phyloP scores from a whole-genome alignment of 2,113 vertebrate genomes.

The Strix aluco region DNA sequence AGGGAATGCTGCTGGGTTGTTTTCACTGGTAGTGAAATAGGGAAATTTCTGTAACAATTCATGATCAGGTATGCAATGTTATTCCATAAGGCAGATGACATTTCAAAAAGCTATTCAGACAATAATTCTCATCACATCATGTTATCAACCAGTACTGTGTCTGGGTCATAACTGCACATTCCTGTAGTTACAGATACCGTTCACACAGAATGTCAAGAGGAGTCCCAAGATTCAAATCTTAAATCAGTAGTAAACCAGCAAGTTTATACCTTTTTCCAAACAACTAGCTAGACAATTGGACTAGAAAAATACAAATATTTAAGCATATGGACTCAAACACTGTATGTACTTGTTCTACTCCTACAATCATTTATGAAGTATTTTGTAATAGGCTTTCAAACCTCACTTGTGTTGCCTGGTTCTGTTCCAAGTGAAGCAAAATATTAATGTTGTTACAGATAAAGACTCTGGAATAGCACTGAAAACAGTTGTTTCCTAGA shows the following conservation, averaged over 20 bases:
- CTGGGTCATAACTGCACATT: background rate
- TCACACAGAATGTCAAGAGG: background rate
- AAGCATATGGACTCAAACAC: background rate
- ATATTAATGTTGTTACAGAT: background rate
- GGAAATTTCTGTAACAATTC: background rate
- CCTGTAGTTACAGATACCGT: background rate
- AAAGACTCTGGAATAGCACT: background rate
- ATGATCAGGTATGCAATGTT: background rate
- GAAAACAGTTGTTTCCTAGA: background rate
- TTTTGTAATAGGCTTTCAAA: background rate
- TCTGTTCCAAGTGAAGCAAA: background rate
- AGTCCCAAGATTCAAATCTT: background rate
- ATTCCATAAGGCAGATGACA: background rate
- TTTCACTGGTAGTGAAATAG: background rate
- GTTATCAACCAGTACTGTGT: background rate
- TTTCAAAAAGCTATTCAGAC: background rate
- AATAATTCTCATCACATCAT: background rate
- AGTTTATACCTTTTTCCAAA: background rate
- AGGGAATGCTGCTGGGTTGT: conserved; percentile 4
- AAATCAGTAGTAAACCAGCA: background rate
- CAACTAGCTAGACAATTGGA: background rate
- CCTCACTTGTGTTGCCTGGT: background rate
- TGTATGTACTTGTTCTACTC: background rate
- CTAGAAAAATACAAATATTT: background rate
- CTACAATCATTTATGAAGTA: background rate